Evolutionary conservation across 2,113 vertebrate genomes (phyloP).

Genomic region (Delphinus delphis): DNA sequence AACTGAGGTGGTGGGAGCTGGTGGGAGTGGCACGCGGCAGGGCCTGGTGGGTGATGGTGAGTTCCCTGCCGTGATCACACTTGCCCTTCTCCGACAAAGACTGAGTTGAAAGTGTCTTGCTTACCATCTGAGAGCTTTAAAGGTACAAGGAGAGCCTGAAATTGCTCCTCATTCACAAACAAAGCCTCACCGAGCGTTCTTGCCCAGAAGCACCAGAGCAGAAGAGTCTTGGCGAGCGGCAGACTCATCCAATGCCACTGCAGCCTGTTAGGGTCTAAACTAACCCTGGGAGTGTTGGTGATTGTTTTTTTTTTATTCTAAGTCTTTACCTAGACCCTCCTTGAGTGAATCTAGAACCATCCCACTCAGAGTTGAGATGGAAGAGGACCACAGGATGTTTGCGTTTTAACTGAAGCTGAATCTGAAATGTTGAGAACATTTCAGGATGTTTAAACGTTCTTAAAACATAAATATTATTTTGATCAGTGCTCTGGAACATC

Average conservation of each 20-base stretch:
- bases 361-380: not conserved
- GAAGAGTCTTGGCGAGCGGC: accelerated
- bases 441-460: not conserved
- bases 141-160: not conserved
- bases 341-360: not conserved
- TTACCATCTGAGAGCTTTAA: not conserved
- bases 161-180: not conserved
- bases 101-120: not conserved
- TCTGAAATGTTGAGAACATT: not conserved
- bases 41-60: accelerated
- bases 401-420: not conserved
- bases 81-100: no score
- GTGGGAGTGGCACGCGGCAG: no score
- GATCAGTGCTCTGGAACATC: not conserved
- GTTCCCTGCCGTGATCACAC: not conserved
- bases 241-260: accelerated
- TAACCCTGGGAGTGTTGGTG: not conserved
- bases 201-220: not conserved
- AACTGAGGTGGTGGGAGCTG: no score
- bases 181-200: not conserved
- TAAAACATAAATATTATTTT: not conserved
- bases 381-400: not conserved
- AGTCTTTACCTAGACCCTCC: not conserved
- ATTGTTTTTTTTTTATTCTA: not conserved
- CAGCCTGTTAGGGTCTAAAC: not conserved